These are phyloP conservation scores for Crenuchus spilurus DNA, from an alignment of 2,797 vertebrate species.

Conservation along the genomic window DNA sequence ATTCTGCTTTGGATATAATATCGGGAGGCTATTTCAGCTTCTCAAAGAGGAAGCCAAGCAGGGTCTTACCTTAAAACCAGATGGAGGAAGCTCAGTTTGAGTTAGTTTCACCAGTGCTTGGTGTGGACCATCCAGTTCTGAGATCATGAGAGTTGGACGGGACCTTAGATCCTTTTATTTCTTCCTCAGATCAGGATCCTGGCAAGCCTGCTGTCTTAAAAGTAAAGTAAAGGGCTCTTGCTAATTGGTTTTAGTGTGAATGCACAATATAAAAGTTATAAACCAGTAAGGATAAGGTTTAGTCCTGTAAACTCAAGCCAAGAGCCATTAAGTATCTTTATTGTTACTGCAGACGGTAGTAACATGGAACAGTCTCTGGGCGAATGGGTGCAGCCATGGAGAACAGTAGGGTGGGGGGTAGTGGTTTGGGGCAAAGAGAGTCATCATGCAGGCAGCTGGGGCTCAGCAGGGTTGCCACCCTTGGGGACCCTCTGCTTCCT, in stretches of 20 bases:
- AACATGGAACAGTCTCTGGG: slow-evolving; percentile 69
- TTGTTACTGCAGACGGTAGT: slow-evolving; percentile 38
- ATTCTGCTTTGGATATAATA: slow-evolving; percentile 57
- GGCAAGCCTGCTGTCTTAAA: not conserved
- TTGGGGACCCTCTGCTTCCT: slow-evolving; percentile 75
- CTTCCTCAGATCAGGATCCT: not conserved
- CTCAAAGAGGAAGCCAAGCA: slow-evolving; percentile 18
- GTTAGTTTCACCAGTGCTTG: slow-evolving; percentile 11
- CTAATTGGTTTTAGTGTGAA: too few relatives aligned
- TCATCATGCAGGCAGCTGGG: slow-evolving; percentile 67
- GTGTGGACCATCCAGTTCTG: slow-evolving; percentile 5
- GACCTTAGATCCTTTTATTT: too few relatives aligned
- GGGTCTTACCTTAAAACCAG: slow-evolving; percentile 13
- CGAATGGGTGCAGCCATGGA: slow-evolving; percentile 70
- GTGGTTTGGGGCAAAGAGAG: slow-evolving; percentile 37
- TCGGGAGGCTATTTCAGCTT: slow-evolving; percentile 57
- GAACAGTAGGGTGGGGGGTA: slow-evolving; percentile 65
- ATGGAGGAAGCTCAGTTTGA: slow-evolving; percentile 28
- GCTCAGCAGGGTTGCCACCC: slow-evolving; percentile 61
- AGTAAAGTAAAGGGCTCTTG: not conserved
- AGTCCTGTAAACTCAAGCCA: not conserved
- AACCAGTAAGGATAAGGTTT: too few relatives aligned
- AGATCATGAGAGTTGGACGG: not conserved
- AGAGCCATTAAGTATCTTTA: not conserved
- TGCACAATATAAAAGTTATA: not conserved